Percentiles rank a stretch among this genome's conserved stretches.
phyloP scores from a whole-genome alignment of 2,113 vertebrate genomes.

The Fulica atra region DNA sequence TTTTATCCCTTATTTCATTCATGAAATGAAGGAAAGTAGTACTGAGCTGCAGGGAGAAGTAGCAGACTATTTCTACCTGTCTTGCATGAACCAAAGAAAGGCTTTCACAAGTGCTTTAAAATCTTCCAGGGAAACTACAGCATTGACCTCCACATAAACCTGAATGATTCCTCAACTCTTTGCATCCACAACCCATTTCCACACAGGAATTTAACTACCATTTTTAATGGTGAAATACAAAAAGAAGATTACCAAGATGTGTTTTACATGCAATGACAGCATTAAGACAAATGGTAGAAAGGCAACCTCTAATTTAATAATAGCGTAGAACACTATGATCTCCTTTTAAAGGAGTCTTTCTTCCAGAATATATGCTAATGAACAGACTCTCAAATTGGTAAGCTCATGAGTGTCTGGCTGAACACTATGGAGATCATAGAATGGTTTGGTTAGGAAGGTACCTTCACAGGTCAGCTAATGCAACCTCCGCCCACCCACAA shows the following conservation, averaged over 20 bases:
- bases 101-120: neutral
- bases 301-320: neutral
- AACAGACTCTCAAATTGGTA: neutral
- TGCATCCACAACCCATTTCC: neutral
- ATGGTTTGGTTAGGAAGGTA: neutral
- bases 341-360: neutral
- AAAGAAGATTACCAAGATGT: neutral
- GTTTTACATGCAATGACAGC: neutral
- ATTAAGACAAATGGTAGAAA: neutral
- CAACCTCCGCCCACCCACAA: neutral
- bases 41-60: neutral
- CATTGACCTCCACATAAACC: neutral
- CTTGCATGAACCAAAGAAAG: neutral
- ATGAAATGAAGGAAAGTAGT: neutral
- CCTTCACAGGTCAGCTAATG: neutral
- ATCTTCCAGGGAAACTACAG: neutral
- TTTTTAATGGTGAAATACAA: neutral
- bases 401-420: neutral
- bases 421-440: neutral
- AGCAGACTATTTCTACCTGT: neutral
- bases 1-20: neutral
- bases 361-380: neutral
- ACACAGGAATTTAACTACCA: neutral
- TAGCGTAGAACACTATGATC: neutral
- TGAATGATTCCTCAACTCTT: neutral